Conservation (phyloP, 2,888 invertebrate genomes). For the Acrocera orbiculus region DNA sequence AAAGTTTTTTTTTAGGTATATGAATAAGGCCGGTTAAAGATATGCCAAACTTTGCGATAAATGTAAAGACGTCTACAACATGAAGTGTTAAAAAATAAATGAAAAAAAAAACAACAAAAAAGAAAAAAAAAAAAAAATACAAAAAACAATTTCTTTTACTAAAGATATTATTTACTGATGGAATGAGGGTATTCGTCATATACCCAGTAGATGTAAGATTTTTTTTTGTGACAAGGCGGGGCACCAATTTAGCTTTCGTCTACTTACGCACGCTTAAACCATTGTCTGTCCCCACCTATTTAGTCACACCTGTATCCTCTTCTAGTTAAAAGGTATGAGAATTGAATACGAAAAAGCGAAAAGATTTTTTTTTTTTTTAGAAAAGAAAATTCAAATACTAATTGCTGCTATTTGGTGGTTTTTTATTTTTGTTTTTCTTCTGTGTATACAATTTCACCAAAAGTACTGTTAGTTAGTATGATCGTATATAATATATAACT, state of each 20-base stretch:
- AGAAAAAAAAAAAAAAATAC: neutral
- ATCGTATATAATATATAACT: no score
- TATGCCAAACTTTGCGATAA: no score
- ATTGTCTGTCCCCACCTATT: neutral
- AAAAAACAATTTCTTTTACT: conserved; percentile 6
- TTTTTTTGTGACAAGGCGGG: conserved; percentile 11
- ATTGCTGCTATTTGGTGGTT: no score
- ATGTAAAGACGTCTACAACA: no score
- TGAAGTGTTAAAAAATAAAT: no score
- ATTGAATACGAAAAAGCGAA: conserved; percentile 5
- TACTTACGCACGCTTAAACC: neutral
- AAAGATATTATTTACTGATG: conserved; percentile 3
- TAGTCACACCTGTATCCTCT: conserved; percentile 7
- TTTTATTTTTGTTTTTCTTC: no score
- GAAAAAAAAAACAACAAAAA: no score
- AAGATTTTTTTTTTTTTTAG: conserved; percentile 2
- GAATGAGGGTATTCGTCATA: conserved; percentile 7
- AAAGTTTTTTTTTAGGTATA: conserved; percentile 1
- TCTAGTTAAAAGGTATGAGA: conserved; percentile 7
- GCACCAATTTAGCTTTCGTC: conserved; percentile 11
- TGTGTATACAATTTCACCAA: no score
- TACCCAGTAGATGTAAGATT: neutral
- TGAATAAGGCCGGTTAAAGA: no score
- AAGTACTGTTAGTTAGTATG: no score
- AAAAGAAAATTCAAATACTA: conserved; percentile 5